Evolutionary conservation across 2,888 invertebrate species (phyloP).

Genomic region (Chirona hameri): DNA sequence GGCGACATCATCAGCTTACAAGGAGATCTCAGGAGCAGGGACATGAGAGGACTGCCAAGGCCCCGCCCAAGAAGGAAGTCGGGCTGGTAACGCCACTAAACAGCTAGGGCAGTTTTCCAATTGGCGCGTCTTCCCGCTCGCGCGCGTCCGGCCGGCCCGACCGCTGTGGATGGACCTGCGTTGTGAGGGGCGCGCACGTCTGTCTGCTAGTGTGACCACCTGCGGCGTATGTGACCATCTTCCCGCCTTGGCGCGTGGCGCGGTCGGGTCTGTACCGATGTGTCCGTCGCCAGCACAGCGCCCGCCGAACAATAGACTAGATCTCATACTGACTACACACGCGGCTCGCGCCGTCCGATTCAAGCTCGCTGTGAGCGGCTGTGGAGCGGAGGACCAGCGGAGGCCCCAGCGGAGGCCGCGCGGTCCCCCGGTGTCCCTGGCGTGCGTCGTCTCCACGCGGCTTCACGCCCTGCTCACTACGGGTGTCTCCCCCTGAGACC

Average conservation of each 20-base stretch:
- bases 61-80: not conserved
- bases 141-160: not conserved
- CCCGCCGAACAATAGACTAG: not conserved
- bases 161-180: not conserved
- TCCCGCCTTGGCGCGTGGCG: too few relatives aligned
- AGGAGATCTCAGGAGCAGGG: slow-evolving; percentile 88
- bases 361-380: too few relatives aligned
- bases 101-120: slow-evolving; percentile 2
- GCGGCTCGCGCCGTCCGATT: not conserved
- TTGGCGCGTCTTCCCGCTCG: not conserved
- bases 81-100: not conserved
- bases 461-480: too few relatives aligned
- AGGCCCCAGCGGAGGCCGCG: too few relatives aligned
- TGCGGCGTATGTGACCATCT: too few relatives aligned
- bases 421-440: too few relatives aligned
- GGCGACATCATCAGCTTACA: slow-evolving; percentile 96
- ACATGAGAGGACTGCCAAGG: slow-evolving; percentile 59
- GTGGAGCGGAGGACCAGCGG: too few relatives aligned
- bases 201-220: too few relatives aligned
- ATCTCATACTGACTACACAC: not conserved
- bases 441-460: too few relatives aligned
- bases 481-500: too few relatives aligned
- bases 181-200: too few relatives aligned
- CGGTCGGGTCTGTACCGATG: too few relatives aligned
- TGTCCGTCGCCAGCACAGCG: not conserved